Evolutionary conservation across 2,113 vertebrate species (phyloP).

Genomic region (Sturnira hondurensis): DNA sequence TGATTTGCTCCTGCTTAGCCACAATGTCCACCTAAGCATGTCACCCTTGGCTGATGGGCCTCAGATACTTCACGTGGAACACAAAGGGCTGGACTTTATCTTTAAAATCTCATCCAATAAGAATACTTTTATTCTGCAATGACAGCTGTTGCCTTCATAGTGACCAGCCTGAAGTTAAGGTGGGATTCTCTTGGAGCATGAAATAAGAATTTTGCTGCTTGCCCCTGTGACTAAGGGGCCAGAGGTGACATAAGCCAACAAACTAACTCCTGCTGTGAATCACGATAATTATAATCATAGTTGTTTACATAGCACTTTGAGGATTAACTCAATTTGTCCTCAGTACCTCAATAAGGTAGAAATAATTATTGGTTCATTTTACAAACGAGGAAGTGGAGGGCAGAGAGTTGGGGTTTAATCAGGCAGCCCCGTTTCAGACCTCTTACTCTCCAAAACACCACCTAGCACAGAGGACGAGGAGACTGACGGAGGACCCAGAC

Average conservation of each 20-base stretch:
- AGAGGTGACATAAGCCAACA: neutral
- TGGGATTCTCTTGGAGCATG: neutral
- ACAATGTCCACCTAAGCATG: accelerated
- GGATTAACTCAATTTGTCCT: neutral
- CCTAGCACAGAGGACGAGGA: neutral
- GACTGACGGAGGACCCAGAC: accelerated
- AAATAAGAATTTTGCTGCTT: neutral
- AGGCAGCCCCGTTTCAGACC: neutral
- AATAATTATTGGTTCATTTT: neutral
- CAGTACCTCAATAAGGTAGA: neutral
- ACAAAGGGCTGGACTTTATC: neutral
- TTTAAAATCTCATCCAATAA: neutral
- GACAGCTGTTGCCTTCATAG: neutral
- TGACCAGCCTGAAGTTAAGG: neutral
- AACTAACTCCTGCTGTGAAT: neutral
- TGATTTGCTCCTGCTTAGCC: neutral
- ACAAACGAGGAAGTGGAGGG: neutral
- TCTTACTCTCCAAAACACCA: neutral
- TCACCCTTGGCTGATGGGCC: neutral
- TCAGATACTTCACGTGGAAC: neutral
- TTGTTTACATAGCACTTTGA: neutral
- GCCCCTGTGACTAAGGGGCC: neutral
- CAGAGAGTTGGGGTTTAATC: neutral
- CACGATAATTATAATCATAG: neutral
- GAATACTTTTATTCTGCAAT: neutral